Conservation (phyloP, 2,113 vertebrate genomes). For the Cheirogaleus medius region DNA sequence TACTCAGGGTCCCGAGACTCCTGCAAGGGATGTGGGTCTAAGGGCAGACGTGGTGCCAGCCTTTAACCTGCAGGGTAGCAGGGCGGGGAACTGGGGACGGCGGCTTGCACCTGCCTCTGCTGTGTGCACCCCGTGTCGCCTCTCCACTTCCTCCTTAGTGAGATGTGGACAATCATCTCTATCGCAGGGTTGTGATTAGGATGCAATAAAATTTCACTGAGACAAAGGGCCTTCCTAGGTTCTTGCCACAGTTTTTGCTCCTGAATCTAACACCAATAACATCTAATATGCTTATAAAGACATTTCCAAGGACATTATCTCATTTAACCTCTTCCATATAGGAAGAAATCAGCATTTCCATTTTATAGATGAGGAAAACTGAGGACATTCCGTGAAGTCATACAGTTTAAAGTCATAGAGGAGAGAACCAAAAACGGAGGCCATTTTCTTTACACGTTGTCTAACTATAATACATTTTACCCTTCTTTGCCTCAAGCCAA, state of each 20-base stretch:
- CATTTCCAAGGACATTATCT: not conserved
- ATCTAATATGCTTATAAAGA: not conserved
- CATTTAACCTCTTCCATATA: not conserved
- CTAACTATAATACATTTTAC: not conserved
- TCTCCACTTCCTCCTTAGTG: not conserved
- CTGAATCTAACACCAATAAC: not conserved
- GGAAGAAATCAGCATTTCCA: not conserved
- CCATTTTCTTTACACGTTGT: not conserved
- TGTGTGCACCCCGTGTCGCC: not conserved
- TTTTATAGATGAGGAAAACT: constrained; percentile 24
- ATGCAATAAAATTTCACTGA: not conserved
- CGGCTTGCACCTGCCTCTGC: not conserved
- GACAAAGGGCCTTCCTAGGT: not conserved
- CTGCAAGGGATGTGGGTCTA: not conserved
- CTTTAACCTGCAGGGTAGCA: not conserved
- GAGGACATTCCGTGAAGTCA: not conserved
- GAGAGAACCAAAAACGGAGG: not conserved
- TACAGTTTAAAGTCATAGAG: not conserved
- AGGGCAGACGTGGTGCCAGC: not conserved
- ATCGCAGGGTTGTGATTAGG: not conserved
- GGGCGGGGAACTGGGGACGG: not conserved
- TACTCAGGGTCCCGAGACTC: not conserved
- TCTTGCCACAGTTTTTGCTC: not conserved
- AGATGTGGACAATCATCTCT: not conserved
- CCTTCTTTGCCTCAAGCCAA: constrained; percentile 28